A percentile compares a stretch with the other conserved stretches of the same genome.
Conservation (phyloP, 1,140 invertebrate genomes). For the Periplaneta americana region DNA sequence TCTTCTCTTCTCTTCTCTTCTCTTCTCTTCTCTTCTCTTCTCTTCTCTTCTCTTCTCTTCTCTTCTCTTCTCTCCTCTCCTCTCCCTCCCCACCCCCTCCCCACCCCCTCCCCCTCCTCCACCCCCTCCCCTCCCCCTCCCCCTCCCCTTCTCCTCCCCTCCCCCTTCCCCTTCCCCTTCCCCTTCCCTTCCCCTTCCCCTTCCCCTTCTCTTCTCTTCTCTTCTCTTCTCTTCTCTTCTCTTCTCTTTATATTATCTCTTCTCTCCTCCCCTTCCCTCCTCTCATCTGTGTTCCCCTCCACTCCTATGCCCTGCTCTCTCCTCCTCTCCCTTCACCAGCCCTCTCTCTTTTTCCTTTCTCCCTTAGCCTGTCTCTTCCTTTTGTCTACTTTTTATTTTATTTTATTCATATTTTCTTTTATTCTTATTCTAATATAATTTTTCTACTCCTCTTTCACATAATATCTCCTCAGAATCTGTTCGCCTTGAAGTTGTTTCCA, state of each 20-base stretch:
- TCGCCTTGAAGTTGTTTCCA: too few relatives aligned
- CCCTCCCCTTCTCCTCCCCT: not conserved
- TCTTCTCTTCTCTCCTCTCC: not conserved
- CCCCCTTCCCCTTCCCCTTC: not conserved
- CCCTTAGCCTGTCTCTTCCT: too few relatives aligned
- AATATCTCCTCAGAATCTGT: too few relatives aligned
- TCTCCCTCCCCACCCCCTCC: not conserved
- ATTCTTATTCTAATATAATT: too few relatives aligned
- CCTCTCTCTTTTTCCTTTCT: not conserved
- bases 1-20: constrained; percentile 1
- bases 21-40: constrained; percentile 9
- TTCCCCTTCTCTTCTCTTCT: not conserved
- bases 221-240: not conserved
- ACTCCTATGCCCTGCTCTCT: not conserved
- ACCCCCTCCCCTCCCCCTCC: too few relatives aligned
- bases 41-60: not conserved
- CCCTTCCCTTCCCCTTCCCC: not conserved
- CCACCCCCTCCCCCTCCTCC: not conserved
- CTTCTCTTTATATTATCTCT: not conserved
- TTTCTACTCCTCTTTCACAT: too few relatives aligned
- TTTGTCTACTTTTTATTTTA: too few relatives aligned
- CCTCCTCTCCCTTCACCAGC: constrained; percentile 1
- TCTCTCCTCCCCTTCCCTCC: not conserved
- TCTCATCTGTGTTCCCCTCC: not conserved
- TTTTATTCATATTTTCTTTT: too few relatives aligned